Evolutionary conservation across 2,888 invertebrate genomes (phyloP), one percentile per base, ranked within the genome.

Genomic region (Therioaphis trifolii): DNA sequence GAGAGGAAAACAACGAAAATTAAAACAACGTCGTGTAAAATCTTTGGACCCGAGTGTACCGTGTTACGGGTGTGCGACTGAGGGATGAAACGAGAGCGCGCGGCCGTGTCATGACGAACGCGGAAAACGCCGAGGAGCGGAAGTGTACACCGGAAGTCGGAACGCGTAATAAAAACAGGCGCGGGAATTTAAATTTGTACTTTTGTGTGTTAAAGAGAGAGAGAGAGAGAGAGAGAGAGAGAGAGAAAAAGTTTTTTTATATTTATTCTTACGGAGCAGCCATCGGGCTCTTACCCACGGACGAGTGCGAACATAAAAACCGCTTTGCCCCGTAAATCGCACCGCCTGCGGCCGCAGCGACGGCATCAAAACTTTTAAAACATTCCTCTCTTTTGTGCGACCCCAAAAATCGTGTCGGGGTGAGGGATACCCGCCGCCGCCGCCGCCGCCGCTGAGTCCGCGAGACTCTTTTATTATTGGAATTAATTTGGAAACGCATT

Each of bases 331-430:
- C 49, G 77, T 77, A 77, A 77, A 77, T 77, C 18, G 66, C 35
- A 52, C 78, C 61, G 27, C 76, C 76, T n/a, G 21, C 76, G n/a
- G 76, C n/a, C 58, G 18, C 35, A 11, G 74, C 66, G 18, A 58
- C 29, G 35, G 66, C 78, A 18, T 49, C 78, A 24, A 77, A 78
- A 78, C 78, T 78, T 78, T 78, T 78, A 78, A 78, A 78, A 78
- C 78, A 78, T 78, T 78, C 78, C 68, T 35, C 78, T 78, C 78
- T 29, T 68, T 52, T 52, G 18, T 29, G 35, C 9, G n/a, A 72
- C 72, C 72, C 72, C 52, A 12, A 58, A 58, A 58, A 58, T n/a
- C n/a, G 58, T 58, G 24, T 12, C n/a, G 55, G 3, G 5, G 58
- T 5, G 21, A 9, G 35, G 7, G 7, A 35, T 35, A 35, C 68